Percentiles rank a stretch among this genome's conserved stretches.
Evolutionary conservation across 2,113 vertebrate species (phyloP).

Genomic region (Pelodiscus sinensis): DNA sequence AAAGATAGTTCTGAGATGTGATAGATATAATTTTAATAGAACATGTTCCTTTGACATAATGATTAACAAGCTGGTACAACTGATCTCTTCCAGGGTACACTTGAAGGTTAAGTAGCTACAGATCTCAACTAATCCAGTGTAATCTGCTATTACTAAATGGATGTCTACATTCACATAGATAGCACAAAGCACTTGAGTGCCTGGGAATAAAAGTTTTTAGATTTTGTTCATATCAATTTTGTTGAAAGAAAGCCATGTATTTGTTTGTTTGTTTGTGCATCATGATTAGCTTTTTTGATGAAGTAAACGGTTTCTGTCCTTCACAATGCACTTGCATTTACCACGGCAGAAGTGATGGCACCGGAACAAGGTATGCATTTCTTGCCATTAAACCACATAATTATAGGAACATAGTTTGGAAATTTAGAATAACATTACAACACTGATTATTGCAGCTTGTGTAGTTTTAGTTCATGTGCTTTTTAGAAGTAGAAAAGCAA

Average conservation of each 20-base stretch:
- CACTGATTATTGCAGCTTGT: not conserved
- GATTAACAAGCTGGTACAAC: constrained; percentile 36
- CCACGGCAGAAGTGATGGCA: constrained; percentile 84
- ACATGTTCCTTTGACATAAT: constrained; percentile 19
- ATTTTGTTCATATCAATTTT: constrained; percentile 38
- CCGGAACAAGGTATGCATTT: constrained; percentile 85
- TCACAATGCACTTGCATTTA: constrained; percentile 91
- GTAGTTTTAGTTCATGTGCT: not conserved
- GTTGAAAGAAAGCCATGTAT: constrained; percentile 80
- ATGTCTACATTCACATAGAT: constrained; percentile 40
- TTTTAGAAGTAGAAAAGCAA: not conserved
- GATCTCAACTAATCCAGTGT: constrained; percentile 83
- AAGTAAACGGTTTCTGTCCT: constrained; percentile 85
- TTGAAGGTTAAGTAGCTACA: constrained; percentile 83
- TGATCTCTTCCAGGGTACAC: constrained; percentile 72
- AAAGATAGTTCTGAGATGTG: constrained; percentile 2
- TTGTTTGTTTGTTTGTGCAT: constrained; percentile 78
- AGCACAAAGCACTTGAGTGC: constrained; percentile 42
- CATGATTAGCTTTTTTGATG: constrained; percentile 76
- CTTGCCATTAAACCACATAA: not conserved
- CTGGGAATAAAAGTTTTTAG: constrained; percentile 53
- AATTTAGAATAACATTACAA: not conserved
- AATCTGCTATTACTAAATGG: constrained; percentile 82
- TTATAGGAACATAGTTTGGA: not conserved
- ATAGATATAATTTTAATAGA: constrained; percentile 15